These are phyloP conservation scores for Atrina japonica DNA, from an alignment of 2,888 invertebrate genomes.

Conservation along the genomic window DNA sequence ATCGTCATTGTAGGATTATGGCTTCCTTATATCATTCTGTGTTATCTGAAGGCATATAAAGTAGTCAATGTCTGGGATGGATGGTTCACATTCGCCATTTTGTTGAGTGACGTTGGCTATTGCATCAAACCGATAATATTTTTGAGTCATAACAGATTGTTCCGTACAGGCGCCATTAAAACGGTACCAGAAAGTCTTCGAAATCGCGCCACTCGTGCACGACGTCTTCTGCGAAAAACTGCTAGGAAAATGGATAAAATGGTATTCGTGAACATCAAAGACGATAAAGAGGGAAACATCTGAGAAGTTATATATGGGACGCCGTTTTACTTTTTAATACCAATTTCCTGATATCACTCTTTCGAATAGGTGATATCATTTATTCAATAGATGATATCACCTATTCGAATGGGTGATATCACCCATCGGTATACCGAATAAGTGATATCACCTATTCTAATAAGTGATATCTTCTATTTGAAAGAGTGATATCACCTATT, in stretches of 20 bases:
- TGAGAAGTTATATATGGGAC: no score
- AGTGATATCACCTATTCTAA: no score
- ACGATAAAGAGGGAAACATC: constrained; percentile 5
- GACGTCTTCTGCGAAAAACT: constrained; percentile 38
- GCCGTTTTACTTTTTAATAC: no score
- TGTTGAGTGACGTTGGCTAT: constrained; percentile 53
- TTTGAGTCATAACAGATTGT: constrained; percentile 60
- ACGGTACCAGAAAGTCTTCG: constrained; percentile 51
- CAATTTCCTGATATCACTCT: no score
- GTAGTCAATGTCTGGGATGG: constrained; percentile 50
- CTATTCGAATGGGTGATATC: no score
- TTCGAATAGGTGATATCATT: no score
- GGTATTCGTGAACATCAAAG: constrained; percentile 38
- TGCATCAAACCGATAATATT: constrained; percentile 58
- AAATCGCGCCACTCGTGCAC: constrained; percentile 39
- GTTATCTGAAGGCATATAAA: constrained; percentile 45
- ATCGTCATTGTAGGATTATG: constrained; percentile 45
- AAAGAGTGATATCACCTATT: no score
- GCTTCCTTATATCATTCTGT: constrained; percentile 51
- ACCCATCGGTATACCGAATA: no score
- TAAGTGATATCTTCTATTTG: no score
- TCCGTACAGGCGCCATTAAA: constrained; percentile 51
- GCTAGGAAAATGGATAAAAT: constrained; percentile 48
- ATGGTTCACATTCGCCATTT: constrained; percentile 48
- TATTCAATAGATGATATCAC: no score